Base-by-base conservation (phyloP, 2,113 vertebrate genomes). In the Gorsachius goisagi region DNA sequence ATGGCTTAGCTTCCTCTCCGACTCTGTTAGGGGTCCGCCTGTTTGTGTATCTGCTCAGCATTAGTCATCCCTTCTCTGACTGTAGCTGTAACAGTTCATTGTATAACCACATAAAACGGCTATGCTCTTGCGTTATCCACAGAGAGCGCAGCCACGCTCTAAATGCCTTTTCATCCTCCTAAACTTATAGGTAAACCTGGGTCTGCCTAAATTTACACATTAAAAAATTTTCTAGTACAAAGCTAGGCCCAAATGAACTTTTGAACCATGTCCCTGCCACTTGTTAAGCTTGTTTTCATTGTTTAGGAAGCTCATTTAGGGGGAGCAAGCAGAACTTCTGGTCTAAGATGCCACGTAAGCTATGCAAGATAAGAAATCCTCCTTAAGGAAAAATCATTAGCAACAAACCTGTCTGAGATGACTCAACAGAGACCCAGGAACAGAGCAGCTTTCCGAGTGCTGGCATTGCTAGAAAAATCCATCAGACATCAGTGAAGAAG, bases 201-300 rank as follows among this genome's bases (percentile, higher is more conserved):
- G 1, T 86, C 79, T 93, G 52, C 60, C 78, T 74, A 49, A 74
- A 77, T 71, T 87, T 44, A 32, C 6, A 11, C 2, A 9, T 81
- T 64, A 67, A 17, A 89, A 87, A 75, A 26, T 95, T 75, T 64
- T 85, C 47, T 49, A 49, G 16, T 50, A 15, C 69, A 75, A 56
- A 92, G 62, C 77, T 82, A 78, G 92, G 69, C 80, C 52, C 64
- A 67, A 35, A 28, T 89, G 89, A 95, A 91, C 94, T 95, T 94
- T 78, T 94, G 93, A 96, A 96, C 94, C 7, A 1, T 12, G 33
- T 30, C 47, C 26, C 33, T 10, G 41, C 56, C 91, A 68, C 66
- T 47, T 59, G 73, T 75, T 95, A 77, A 56, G 33, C 0, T 0
- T 78, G 39, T 64, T 75, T 85, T 75, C 3, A 2, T 81, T 60